These are phyloP conservation scores for Drosophila niveifrons DNA, from an alignment of 2,888 invertebrate genomes.

Conservation along the genomic window DNA sequence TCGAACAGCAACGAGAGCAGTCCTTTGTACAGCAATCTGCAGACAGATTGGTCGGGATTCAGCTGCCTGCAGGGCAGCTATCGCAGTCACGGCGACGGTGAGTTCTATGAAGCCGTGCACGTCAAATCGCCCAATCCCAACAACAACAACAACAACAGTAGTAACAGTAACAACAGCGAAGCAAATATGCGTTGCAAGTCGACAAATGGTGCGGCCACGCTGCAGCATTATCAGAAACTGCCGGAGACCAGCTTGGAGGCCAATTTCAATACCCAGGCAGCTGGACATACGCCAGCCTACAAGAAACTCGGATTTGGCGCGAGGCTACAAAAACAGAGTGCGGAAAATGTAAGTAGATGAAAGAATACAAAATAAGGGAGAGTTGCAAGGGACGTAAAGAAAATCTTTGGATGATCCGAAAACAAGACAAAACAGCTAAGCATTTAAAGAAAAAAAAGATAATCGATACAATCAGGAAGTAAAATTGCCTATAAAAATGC, in stretches of 20 bases:
- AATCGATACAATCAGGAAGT: no score
- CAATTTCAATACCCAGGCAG: conserved; percentile 73
- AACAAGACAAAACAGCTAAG: no score
- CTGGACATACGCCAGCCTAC: conserved; percentile 66
- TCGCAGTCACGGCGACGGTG: conserved; percentile 81
- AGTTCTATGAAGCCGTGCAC: conserved; percentile 80
- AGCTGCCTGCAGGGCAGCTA: conserved; percentile 83
- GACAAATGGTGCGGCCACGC: conserved; percentile 65
- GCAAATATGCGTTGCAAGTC: conserved; percentile 69
- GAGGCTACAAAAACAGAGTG: conserved; percentile 56
- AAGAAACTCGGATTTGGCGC: conserved; percentile 73
- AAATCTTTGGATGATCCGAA: no score
- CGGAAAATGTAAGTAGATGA: conserved; percentile 54
- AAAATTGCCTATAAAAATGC: no score
- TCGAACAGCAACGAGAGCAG: conserved; percentile 32
- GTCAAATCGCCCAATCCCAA: conserved; percentile 47
- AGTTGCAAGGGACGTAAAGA: neutral
- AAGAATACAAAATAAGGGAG: neutral
- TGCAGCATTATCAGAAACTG: conserved; percentile 79
- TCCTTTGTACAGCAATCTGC: conserved; percentile 60
- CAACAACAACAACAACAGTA: conserved; percentile 26
- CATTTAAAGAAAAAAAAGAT: no score
- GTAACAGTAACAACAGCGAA: conserved; percentile 38
- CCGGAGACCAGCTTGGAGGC: conserved; percentile 74
- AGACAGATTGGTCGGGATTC: conserved; percentile 70